Percentiles rank a stretch among this genome's conserved stretches.
These are phyloP conservation scores for Ormyrus labotus DNA, from an alignment of 2,888 invertebrate genomes.

Conservation along the genomic window DNA sequence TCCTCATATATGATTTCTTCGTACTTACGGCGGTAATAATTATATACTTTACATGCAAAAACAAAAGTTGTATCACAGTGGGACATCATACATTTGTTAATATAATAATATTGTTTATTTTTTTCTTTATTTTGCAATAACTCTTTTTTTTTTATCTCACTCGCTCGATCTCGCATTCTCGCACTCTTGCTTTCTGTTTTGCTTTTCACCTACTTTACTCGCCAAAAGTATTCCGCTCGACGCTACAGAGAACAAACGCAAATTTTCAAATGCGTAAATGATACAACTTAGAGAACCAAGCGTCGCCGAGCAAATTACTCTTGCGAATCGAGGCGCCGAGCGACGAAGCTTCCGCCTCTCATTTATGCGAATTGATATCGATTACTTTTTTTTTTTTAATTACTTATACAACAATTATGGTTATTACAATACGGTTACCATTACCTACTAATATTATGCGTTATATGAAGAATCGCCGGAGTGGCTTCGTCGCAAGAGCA, in stretches of 20 bases:
- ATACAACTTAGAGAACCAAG: neutral
- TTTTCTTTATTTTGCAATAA: conserved; percentile 55
- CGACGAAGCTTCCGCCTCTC: conserved; percentile 1
- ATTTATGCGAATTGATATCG: conserved; percentile 14
- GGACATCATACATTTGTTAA: conserved; percentile 74
- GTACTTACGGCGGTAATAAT: conserved; percentile 71
- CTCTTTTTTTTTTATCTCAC: conserved; percentile 19
- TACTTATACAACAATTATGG: conserved; percentile 32
- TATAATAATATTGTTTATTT: conserved; percentile 69
- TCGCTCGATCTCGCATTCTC: neutral
- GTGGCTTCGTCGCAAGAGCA: conserved; percentile 28
- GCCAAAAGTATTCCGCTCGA: too few relatives aligned
- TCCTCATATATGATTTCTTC: conserved; percentile 61
- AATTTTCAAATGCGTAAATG: neutral
- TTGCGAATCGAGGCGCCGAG: conserved; percentile 21
- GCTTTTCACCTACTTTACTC: too few relatives aligned
- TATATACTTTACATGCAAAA: conserved; percentile 74
- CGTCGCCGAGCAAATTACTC: conserved; percentile 11
- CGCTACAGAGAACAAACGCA: neutral
- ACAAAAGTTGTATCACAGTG: conserved; percentile 75
- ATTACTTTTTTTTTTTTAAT: conserved; percentile 8
- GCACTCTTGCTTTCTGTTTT: neutral
- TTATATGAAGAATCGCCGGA: conserved; percentile 15
- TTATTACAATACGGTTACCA: conserved; percentile 44
- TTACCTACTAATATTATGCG: conserved; percentile 44